Evolutionary conservation across 1,140 invertebrate genomes (phyloP).

Genomic region (Lysiphlebus fabarum): DNA sequence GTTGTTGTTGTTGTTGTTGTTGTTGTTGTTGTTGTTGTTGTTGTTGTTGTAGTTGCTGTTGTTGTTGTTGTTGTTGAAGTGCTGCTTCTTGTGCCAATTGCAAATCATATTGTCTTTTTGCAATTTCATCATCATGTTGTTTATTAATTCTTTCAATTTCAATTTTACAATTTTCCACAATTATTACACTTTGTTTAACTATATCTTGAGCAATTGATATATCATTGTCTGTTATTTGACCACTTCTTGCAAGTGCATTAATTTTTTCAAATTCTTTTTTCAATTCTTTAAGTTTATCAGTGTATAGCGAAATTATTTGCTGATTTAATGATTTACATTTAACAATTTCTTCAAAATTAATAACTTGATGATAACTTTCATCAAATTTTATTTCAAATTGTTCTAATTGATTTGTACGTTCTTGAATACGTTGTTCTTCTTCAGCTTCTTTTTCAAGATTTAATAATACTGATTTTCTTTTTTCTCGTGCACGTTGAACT

Average conservation of each 20-base stretch:
- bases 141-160: conserved; percentile 44
- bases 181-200: conserved; percentile 31
- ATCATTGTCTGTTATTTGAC: conserved; percentile 36
- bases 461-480: conserved; percentile 29
- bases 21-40: no score
- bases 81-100: conserved; percentile 40
- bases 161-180: conserved; percentile 37
- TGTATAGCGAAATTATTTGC: conserved; percentile 33
- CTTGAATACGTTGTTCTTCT: conserved; percentile 35
- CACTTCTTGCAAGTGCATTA: conserved; percentile 53
- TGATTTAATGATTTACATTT: conserved; percentile 40
- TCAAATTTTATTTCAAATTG: conserved; percentile 44
- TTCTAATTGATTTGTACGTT: conserved; percentile 41
- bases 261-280: conserved; percentile 50
- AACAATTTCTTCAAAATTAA: conserved; percentile 39
- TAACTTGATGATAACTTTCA: conserved; percentile 44
- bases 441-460: conserved; percentile 39
- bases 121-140: conserved; percentile 43
- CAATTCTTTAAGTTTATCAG: conserved; percentile 42
- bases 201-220: conserved; percentile 35
- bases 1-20: no score
- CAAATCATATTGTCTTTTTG: conserved; percentile 37
- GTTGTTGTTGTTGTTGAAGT: conserved; percentile 26
- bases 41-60: no score
- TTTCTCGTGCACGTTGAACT: conserved; percentile 42